phyloP scores from a whole-genome alignment of 2,113 vertebrate genomes.

The Sciurus niger region DNA sequence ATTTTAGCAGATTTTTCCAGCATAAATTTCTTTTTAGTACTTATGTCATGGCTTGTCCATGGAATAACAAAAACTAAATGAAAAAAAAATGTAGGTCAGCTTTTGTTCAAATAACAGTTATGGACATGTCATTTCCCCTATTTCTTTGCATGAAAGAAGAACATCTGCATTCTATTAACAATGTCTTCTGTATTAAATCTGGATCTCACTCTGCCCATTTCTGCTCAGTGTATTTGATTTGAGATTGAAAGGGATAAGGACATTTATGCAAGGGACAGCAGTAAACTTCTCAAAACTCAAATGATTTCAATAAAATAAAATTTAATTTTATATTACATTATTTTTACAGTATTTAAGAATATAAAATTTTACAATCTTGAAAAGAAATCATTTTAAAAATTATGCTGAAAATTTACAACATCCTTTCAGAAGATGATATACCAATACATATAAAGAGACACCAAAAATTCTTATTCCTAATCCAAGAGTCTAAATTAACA shows the following conservation, averaged over 20 bases:
- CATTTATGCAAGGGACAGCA: not conserved
- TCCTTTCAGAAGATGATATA: not conserved
- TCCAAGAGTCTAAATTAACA: not conserved
- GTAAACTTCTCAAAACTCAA: not conserved
- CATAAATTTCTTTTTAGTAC: not conserved
- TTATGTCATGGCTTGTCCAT: not conserved
- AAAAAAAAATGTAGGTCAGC: not conserved
- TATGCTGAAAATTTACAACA: not conserved
- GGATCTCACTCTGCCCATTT: not conserved
- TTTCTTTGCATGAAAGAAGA: not conserved
- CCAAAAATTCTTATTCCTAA: not conserved
- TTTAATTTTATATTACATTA: not conserved
- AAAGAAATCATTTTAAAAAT: not conserved
- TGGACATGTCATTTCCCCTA: not conserved
- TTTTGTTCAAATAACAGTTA: not conserved
- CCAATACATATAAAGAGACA: not conserved
- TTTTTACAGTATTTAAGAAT: no score
- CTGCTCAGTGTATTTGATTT: not conserved
- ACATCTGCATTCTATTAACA: not conserved
- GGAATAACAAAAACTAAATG: not conserved
- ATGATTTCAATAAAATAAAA: slow-evolving; percentile 2
- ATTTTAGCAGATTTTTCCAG: not conserved
- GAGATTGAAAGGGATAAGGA: not conserved
- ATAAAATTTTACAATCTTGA: no score
- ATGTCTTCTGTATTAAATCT: not conserved